Conservation (phyloP, 1,140 invertebrate species). For the Eubasilissa regina region DNA sequence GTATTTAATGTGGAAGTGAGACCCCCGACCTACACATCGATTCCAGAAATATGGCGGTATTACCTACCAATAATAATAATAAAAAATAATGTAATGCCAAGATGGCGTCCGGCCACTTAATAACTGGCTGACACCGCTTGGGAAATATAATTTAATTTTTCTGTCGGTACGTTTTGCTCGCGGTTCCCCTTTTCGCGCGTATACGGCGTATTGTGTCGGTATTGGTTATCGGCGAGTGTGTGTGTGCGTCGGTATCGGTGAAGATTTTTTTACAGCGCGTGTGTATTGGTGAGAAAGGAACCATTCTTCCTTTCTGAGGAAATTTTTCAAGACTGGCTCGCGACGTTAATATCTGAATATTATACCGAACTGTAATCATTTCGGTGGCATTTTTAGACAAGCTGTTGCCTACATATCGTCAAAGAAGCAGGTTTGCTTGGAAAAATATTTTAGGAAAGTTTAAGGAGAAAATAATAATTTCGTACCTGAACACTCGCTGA, state of each 20-base stretch:
- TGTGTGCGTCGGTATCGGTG: conserved; percentile 43
- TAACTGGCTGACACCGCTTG: conserved; percentile 74
- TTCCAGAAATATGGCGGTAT: conserved; percentile 52
- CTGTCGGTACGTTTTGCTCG: conserved; percentile 63
- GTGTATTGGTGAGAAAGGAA: conserved; percentile 53
- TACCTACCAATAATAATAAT: conserved; percentile 58
- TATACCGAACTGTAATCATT: neutral
- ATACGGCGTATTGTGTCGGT: conserved; percentile 23
- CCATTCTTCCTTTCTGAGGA: conserved; percentile 57
- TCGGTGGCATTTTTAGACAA: neutral
- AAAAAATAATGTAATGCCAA: conserved; percentile 63
- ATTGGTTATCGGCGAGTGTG: conserved; percentile 8
- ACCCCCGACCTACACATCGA: conserved; percentile 46
- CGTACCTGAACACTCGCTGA: neutral
- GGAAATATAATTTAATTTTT: conserved; percentile 75
- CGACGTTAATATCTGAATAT: neutral
- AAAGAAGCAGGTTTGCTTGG: no score
- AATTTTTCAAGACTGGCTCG: conserved; percentile 59
- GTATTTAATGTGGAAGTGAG: conserved; percentile 39
- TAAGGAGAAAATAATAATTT: neutral
- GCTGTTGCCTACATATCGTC: neutral
- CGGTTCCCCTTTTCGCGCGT: conserved; percentile 50
- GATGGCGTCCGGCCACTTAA: conserved; percentile 73
- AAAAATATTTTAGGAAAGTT: neutral
- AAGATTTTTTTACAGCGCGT: conserved; percentile 49